A percentile compares a stretch with the other conserved stretches of the same genome.
Conservation (phyloP, 2,888 invertebrate genomes). For the Camptogramma bilineatum region DNA sequence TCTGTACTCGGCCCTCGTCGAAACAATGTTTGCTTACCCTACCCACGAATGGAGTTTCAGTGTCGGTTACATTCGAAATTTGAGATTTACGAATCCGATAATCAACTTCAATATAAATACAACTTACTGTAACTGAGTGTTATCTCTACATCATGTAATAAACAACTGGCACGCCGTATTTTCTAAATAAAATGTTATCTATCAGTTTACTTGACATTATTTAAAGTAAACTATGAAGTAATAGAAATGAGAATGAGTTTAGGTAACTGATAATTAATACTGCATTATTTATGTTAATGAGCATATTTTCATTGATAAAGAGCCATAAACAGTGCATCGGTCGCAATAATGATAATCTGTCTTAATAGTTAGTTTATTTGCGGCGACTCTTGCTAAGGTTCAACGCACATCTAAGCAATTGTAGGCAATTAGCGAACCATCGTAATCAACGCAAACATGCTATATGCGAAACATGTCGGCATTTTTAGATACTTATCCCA, state of each 20-base stretch:
- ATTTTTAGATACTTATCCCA: constrained; percentile 12
- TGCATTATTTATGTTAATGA: constrained; percentile 27
- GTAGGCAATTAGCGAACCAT: constrained; percentile 76
- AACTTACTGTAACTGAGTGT: neutral
- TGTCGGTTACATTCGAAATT: constrained; percentile 26
- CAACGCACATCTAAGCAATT: constrained; percentile 82
- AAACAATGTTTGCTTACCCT: constrained; percentile 1
- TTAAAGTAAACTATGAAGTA: constrained; percentile 22
- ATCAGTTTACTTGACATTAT: constrained; percentile 22
- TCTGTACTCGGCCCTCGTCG: constrained; percentile 3
- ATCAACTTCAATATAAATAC: neutral
- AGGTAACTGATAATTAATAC: constrained; percentile 27
- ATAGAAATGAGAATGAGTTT: constrained; percentile 27
- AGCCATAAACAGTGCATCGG: constrained; percentile 55
- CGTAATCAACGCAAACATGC: constrained; percentile 73
- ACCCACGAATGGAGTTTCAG: constrained; percentile 3
- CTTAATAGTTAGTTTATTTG: constrained; percentile 58
- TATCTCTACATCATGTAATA: constrained; percentile 15
- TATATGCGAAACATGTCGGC: constrained; percentile 67
- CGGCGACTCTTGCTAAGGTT: constrained; percentile 68
- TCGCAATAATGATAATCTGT: constrained; percentile 51
- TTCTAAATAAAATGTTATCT: constrained; percentile 23
- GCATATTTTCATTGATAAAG: constrained; percentile 55
- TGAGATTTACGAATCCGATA: neutral
- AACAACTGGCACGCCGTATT: constrained; percentile 16